Conservation (phyloP, 2,888 invertebrate genomes). For the Leistus spinibarbis region DNA sequence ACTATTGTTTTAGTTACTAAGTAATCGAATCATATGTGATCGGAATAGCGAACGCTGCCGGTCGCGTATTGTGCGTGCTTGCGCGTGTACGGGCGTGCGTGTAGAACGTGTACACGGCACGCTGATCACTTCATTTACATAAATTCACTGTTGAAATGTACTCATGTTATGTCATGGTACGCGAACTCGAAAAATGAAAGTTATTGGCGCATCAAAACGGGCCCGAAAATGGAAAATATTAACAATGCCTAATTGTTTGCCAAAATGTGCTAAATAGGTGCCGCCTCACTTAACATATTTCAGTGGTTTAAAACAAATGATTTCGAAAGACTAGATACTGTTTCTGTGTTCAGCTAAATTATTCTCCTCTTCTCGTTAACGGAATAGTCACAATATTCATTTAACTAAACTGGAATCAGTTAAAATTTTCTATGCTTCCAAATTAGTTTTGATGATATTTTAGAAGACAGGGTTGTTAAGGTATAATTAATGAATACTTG, state of each 20-base stretch:
- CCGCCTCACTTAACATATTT: too few relatives aligned
- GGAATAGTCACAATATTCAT: too few relatives aligned
- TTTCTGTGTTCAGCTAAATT: too few relatives aligned
- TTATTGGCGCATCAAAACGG: conserved; percentile 36
- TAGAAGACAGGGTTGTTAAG: too few relatives aligned
- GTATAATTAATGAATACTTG: too few relatives aligned
- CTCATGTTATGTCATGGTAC: conserved; percentile 28
- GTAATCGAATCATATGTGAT: neutral
- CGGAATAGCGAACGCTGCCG: neutral
- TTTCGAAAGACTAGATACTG: too few relatives aligned
- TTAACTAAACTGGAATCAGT: too few relatives aligned
- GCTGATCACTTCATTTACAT: neutral
- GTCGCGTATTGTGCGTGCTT: neutral
- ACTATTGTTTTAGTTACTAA: neutral
- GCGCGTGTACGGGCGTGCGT: neutral
- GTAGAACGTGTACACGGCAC: neutral
- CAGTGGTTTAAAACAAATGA: too few relatives aligned
- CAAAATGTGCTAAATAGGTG: neutral
- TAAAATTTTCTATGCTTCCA: too few relatives aligned
- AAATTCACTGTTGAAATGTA: neutral
- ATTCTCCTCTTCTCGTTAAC: too few relatives aligned
- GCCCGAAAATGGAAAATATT: neutral
- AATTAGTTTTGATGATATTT: too few relatives aligned
- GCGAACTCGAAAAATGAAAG: conserved; percentile 34
- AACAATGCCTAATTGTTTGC: neutral